Conservation (phyloP, 2,113 vertebrate genomes). For the Crotalus helleri region DNA sequence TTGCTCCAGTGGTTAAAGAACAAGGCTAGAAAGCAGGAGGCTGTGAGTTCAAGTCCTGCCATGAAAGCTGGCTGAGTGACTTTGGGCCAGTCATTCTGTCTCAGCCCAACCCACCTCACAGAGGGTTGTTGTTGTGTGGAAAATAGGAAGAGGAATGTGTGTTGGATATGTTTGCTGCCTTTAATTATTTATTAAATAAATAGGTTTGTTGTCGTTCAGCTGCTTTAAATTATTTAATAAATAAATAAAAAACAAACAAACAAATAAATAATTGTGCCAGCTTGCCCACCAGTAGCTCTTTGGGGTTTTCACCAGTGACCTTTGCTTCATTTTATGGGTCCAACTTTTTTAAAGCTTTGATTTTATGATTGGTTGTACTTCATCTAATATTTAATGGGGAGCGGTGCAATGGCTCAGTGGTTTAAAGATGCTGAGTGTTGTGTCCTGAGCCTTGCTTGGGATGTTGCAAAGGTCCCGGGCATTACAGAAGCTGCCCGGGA, state of each 20-base stretch:
- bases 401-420: not conserved
- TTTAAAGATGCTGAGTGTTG: too few species aligned
- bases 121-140: not conserved
- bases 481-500: too few species aligned
- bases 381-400: not conserved
- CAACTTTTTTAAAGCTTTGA: not conserved
- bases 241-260: too few species aligned
- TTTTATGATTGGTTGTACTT: not conserved
- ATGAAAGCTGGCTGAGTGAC: not conserved
- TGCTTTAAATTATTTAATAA: too few species aligned
- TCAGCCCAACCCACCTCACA: not conserved
- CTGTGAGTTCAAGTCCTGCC: not conserved
- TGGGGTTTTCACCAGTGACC: not conserved
- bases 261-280: not conserved
- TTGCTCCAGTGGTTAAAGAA: not conserved
- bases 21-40: not conserved
- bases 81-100: not conserved
- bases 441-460: too few species aligned
- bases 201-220: not conserved
- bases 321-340: not conserved
- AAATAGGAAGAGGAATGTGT: not conserved
- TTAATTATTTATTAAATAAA: not conserved
- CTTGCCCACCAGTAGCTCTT: not conserved
- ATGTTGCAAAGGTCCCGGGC: too few species aligned
- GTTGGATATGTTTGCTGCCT: not conserved